Conservation (phyloP, 2,113 vertebrate genomes). For the Suricata suricatta region DNA sequence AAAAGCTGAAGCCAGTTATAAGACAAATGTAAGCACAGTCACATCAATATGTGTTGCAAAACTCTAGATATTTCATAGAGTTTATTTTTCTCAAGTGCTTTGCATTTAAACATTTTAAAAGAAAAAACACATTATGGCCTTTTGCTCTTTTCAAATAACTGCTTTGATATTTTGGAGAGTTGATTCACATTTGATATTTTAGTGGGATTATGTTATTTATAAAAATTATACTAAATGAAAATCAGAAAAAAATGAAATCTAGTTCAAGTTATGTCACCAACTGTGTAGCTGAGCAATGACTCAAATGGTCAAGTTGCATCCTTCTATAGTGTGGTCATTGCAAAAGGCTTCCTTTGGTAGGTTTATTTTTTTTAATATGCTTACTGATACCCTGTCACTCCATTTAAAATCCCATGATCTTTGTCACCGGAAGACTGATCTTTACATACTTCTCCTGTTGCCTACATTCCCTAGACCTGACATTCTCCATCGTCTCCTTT, state of each 20-base stretch:
- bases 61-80: not conserved
- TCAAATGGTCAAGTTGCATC: not conserved
- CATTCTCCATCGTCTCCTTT: not conserved
- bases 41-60: not conserved
- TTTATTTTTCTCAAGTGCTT: not conserved
- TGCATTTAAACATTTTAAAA: not conserved
- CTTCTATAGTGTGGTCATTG: rapidly evolving
- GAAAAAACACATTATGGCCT: not conserved
- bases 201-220: no score
- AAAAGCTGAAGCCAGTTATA: not conserved
- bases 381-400: not conserved
- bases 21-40: not conserved
- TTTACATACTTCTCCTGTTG: not conserved
- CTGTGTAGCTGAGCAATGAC: not conserved
- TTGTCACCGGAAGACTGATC: not conserved
- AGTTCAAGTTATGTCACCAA: not conserved
- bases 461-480: not conserved
- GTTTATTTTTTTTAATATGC: not conserved
- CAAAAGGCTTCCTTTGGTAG: not conserved
- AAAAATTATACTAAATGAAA: not conserved
- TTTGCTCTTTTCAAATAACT: not conserved
- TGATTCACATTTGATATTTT: not conserved
- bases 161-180: not conserved
- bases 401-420: not conserved
- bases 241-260: not conserved